Conservation (phyloP, 2,888 invertebrate genomes). For the Caenorhabditis sp. region DNA sequence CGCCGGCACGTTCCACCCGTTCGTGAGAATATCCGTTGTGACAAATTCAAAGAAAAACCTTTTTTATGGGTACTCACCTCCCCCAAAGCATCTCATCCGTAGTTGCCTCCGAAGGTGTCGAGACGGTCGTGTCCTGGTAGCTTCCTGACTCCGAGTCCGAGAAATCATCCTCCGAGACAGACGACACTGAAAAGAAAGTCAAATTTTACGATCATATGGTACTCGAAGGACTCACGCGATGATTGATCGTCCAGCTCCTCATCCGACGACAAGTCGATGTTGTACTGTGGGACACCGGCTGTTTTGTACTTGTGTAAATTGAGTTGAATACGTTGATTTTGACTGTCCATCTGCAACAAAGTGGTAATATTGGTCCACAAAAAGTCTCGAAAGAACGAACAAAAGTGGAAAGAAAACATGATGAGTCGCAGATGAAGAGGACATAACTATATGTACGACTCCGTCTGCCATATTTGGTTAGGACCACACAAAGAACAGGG, state of each 20-base stretch:
- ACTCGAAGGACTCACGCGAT: conserved; percentile 39
- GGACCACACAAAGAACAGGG: background rate
- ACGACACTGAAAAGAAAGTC: conserved; percentile 32
- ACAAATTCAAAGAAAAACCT: too few relatives aligned
- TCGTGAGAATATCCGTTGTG: too few relatives aligned
- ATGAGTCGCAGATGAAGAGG: background rate
- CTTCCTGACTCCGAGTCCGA: conserved; percentile 58
- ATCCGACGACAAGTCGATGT: conserved; percentile 56
- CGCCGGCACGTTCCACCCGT: too few relatives aligned
- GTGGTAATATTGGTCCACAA: background rate
- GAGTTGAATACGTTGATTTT: conserved; percentile 44
- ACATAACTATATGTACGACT: background rate
- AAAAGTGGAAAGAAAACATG: background rate
- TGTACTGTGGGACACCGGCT: conserved; percentile 56
- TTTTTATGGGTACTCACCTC: conserved; percentile 47
- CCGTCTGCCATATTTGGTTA: background rate
- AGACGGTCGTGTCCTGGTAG: conserved; percentile 58
- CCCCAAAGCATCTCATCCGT: conserved; percentile 59
- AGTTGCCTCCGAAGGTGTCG: conserved; percentile 61
- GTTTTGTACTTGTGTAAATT: conserved; percentile 63
- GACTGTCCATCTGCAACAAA: conserved; percentile 37
- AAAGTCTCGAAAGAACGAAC: conserved; percentile 1
- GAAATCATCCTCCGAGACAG: conserved; percentile 55
- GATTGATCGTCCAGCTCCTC: conserved; percentile 60
- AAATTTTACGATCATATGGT: conserved; percentile 12